Base-by-base conservation (phyloP, 2,888 invertebrate species). In the Macrophya annulata region DNA sequence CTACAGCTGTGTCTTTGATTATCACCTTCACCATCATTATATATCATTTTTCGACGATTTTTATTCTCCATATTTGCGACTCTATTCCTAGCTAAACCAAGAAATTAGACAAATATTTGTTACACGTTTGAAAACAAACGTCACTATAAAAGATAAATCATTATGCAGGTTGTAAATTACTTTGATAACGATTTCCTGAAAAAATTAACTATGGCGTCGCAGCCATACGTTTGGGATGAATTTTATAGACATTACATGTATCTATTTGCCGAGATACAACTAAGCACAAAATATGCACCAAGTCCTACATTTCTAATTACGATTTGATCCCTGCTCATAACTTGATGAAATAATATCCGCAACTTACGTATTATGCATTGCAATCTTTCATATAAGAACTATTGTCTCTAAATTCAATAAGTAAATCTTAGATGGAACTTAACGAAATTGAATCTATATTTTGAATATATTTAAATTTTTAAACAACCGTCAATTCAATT, bases 121-220 rank as follows among this genome's bases (percentile, higher is more conserved):
- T 62, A 25, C 15, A 31, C 12, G 79, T 82, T 83, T 62, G 81
- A 85, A 77, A 85, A 74, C 43, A 12, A 59, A 76, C 79, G 65
- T n/a, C 37, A 72, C 77, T 15, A 43, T n/a, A n/a, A n/a, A 21
- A 55, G 84, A 68, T 59, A 43, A 68, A 25, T 74, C 68, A 62
- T n/a, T 43, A 48, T 65, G 12, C 71, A 37, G 43, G 83, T 81
- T 74, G 59, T 85, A 87, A 87, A 87, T 86, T 76, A 76, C 85
- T 71, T 79, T 85, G 85, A 87, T 87, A 87, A 86, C 59, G 25
- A 10, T 68, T 85, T 85, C 83, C 45, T 17, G 71, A 68, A 84
- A 84, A 85, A 31, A 74, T 17, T 48, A 25, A 65, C n/a, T n/a
- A 17, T 43, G n/a, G 17, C 17, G 72, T 45, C n/a, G 17, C 45